A percentile compares a stretch with the other conserved stretches of the same genome.
phyloP scores from a whole-genome alignment of 2,113 vertebrate genomes.

The Oreochromis tanganicae region DNA sequence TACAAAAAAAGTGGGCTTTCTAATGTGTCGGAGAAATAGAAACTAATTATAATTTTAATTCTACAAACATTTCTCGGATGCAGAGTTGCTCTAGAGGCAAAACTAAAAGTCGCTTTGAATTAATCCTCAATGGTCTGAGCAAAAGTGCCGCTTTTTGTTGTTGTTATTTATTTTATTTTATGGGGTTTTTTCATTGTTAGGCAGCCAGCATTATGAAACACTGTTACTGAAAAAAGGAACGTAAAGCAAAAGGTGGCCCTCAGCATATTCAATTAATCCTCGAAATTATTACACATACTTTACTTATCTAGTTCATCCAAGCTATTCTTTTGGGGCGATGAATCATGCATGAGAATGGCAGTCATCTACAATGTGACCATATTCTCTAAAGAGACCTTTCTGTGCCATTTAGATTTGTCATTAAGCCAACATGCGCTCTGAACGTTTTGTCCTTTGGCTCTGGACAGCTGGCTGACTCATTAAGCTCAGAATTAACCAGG shows the following conservation, averaged over 20 bases:
- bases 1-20: neutral
- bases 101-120: neutral
- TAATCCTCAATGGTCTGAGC: slow-evolving; percentile 18
- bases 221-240: neutral
- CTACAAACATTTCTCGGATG: slow-evolving; percentile 17
- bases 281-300: neutral
- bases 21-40: neutral
- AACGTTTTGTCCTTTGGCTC: neutral
- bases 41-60: slow-evolving; percentile 29
- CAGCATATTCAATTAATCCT: neutral
- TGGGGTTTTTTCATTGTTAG: neutral
- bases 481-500: neutral
- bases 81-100: neutral
- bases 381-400: neutral
- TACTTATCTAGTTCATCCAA: neutral
- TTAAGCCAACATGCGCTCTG: neutral
- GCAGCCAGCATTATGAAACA: neutral
- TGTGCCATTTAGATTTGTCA: neutral
- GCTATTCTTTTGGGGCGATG: neutral
- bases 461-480: neutral
- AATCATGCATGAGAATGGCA: neutral
- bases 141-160: neutral
- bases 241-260: neutral
- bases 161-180: neutral
- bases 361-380: neutral